phyloP scores from a whole-genome alignment of 2,888 invertebrate genomes.

The Scaptomyza cyrtandrae region DNA sequence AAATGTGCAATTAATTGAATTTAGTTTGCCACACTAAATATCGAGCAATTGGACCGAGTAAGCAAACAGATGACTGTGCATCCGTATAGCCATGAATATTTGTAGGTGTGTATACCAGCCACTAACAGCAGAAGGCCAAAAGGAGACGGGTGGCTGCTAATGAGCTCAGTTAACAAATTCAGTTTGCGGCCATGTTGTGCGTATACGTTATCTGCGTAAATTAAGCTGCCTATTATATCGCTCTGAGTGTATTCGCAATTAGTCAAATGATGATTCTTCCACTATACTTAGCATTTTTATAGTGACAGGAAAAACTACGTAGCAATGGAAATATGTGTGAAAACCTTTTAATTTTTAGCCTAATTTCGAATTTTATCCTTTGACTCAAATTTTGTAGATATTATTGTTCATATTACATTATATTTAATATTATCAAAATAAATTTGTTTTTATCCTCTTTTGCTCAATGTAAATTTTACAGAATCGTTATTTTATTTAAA shows the following conservation, averaged over 20 bases:
- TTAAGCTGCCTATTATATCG: conserved; percentile 65
- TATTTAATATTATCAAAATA: no score
- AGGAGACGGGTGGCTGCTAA: conserved; percentile 51
- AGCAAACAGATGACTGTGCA: conserved; percentile 12
- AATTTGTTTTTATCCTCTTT: no score
- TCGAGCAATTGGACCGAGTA: conserved; percentile 41
- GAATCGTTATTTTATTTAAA: no score
- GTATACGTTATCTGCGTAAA: conserved; percentile 20
- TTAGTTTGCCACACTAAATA: conserved; percentile 69
- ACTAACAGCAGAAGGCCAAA: no score
- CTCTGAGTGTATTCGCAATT: conserved; percentile 63
- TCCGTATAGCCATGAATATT: neutral
- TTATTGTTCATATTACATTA: no score
- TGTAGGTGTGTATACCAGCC: neutral
- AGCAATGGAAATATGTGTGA: no score
- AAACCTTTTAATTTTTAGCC: no score
- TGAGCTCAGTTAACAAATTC: conserved; percentile 79
- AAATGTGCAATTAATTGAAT: conserved; percentile 81
- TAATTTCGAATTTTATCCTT: no score
- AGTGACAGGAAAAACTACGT: neutral
- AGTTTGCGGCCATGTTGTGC: conserved; percentile 60
- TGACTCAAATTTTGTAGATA: no score
- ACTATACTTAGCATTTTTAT: conserved; percentile 39
- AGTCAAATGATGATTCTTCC: conserved; percentile 66
- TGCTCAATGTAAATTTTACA: no score